Percentiles rank a stretch among this genome's conserved stretches.
Conservation (phyloP, 2,888 invertebrate species). For the Microplitis manilae region DNA sequence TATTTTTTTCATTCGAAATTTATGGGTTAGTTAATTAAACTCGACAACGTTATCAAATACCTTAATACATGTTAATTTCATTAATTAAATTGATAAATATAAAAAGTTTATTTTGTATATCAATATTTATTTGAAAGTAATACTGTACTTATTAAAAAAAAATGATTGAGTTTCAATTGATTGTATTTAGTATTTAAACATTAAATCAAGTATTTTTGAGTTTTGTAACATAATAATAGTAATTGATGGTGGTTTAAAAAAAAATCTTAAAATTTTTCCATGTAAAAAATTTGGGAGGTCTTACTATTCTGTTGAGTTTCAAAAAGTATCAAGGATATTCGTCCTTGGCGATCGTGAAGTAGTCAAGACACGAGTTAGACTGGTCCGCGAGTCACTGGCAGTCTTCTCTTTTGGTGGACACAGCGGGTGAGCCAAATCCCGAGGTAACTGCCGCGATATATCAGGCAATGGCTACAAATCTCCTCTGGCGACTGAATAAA, state of each 20-base stretch:
- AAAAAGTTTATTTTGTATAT: too few relatives aligned
- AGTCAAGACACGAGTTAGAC: slow-evolving; percentile 23
- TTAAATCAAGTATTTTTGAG: background rate
- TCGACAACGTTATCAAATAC: too few relatives aligned
- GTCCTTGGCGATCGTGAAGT: slow-evolving; percentile 30
- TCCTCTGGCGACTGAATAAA: slow-evolving; percentile 51
- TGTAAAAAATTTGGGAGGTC: slow-evolving; percentile 23
- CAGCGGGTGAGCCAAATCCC: slow-evolving; percentile 40
- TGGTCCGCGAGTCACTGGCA: slow-evolving; percentile 16
- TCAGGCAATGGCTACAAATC: slow-evolving; percentile 65
- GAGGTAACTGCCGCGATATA: slow-evolving; percentile 63
- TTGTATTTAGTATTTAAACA: too few relatives aligned
- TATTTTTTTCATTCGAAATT: too few relatives aligned
- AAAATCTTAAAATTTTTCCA: background rate
- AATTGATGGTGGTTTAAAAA: background rate
- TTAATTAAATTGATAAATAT: too few relatives aligned
- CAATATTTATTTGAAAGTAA: too few relatives aligned
- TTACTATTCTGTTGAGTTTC: slow-evolving; percentile 17
- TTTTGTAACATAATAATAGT: background rate
- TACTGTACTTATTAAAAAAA: too few relatives aligned
- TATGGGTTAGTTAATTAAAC: too few relatives aligned
- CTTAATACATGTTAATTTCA: too few relatives aligned
- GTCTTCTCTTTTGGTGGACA: slow-evolving; percentile 32
- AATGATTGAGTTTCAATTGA: too few relatives aligned
- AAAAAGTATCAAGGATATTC: slow-evolving; percentile 32